phyloP scores from a whole-genome alignment of 2,113 vertebrate species.

The Thunnus thynnus region DNA sequence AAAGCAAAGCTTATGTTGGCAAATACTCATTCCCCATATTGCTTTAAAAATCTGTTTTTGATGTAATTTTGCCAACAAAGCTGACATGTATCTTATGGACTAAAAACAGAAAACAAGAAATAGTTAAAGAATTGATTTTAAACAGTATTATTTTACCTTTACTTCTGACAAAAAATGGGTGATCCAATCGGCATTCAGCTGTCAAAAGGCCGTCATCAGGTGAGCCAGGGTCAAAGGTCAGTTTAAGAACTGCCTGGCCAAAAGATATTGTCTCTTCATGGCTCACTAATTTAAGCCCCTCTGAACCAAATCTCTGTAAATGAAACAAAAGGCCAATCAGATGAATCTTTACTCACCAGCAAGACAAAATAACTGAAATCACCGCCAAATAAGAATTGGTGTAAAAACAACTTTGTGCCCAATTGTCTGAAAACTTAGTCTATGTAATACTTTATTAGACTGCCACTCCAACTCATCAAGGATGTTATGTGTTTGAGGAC shows the following conservation, averaged over 20 bases:
- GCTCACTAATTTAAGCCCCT: conserved; percentile 94
- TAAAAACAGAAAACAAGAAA: background rate
- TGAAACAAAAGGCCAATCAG: conserved; percentile 21
- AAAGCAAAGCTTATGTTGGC: background rate
- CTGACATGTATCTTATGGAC: background rate
- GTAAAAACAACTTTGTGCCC: background rate
- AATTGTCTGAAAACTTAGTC: background rate
- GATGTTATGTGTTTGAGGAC: background rate
- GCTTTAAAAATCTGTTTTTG: background rate
- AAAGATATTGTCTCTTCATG: conserved; percentile 95
- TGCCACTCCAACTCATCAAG: background rate
- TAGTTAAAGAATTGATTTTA: background rate
- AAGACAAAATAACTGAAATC: background rate
- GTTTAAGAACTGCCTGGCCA: conserved; percentile 94
- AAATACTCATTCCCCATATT: background rate
- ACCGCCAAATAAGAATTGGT: background rate
- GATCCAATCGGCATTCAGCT: conserved; percentile 95
- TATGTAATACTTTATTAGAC: background rate
- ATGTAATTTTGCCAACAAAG: background rate
- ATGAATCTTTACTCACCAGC: background rate
- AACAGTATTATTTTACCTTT: conserved; percentile 89
- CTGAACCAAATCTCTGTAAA: conserved; percentile 91
- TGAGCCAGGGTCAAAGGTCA: conserved; percentile 98
- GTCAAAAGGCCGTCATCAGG: conserved; percentile 91
- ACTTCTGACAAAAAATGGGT: conserved; percentile 98